Base-by-base conservation (phyloP, 2,113 vertebrate species). In the Alectura lathami region DNA sequence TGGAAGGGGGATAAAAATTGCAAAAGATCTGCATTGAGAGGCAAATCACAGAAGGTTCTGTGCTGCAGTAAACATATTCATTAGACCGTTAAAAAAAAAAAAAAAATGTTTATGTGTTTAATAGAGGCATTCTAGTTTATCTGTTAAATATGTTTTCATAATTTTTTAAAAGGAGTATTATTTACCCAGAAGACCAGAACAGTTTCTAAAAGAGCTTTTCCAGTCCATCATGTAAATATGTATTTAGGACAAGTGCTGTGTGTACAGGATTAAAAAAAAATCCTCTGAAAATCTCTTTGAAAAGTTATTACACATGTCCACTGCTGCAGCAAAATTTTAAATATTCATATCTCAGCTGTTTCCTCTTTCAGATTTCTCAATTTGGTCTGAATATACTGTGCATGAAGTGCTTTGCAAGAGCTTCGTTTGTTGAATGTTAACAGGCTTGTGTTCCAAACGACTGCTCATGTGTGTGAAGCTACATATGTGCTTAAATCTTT, bases 311-410 rank as follows among this genome's bases (percentile, higher is more conserved):
- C 89, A 97, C 78, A 88, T 91, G 93, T 96, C 95, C 93, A 97
- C 76, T 93, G 96, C 86, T 92, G 67, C 94, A 93, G 64, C 72
- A 48, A 92, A 88, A 54, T 89, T 97, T 97, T 96, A 97, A 97
- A 97, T 96, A 97, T 97, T 96, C 91, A 97, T 97, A 92, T 94
- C 85, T 97, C 95, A 95, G 91, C 93, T 97, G 89, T 95, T 96
- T 91, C 70, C 45, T 92, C 83, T 83, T 91, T 76, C 79, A 91
- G 68, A 94, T 68, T 92, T 80, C 81, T 86, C 74, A 83, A 3
- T 79, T 95, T 94, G 27, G 23, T 72, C 95, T 75, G 68, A 91
- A 93, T 92, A 66, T 50, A 45, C 77, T 76, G 78, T 5, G 17
- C 48, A 26, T 75, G 74, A 83, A 83, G 48, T 77, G 62, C 85